Conservation (phyloP, 2,113 vertebrate genomes). For the Plecturocebus donacophilus region DNA sequence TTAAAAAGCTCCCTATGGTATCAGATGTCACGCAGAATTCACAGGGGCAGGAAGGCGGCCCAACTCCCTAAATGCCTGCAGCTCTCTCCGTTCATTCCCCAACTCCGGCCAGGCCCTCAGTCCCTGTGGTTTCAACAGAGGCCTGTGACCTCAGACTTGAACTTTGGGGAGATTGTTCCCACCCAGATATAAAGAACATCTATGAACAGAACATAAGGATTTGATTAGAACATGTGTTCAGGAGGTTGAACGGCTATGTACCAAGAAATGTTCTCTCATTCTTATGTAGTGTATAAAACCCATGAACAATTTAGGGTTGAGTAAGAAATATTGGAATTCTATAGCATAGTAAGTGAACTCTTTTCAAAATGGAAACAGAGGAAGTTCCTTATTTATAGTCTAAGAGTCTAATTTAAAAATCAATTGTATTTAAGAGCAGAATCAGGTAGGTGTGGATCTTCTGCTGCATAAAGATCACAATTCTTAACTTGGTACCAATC, state of each 20-base stretch:
- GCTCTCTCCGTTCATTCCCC: slow-evolving; percentile 16
- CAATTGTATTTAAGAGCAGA: not conserved
- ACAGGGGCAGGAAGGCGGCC: slow-evolving; percentile 40
- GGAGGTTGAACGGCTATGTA: slow-evolving; percentile 53
- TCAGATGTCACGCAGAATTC: slow-evolving; percentile 40
- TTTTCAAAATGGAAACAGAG: slow-evolving; percentile 59
- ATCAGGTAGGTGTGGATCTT: not conserved
- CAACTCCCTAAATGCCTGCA: slow-evolving; percentile 43
- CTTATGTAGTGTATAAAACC: slow-evolving; percentile 53
- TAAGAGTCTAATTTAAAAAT: slow-evolving; percentile 13
- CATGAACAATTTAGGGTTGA: slow-evolving; percentile 48
- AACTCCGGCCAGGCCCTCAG: slow-evolving; percentile 44
- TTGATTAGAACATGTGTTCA: slow-evolving; percentile 75
- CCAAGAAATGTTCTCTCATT: slow-evolving; percentile 66
- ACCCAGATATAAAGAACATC: slow-evolving; percentile 71
- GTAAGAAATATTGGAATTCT: slow-evolving; percentile 62
- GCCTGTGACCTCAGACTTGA: slow-evolving; percentile 73
- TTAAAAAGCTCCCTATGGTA: slow-evolving; percentile 52
- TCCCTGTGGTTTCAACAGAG: slow-evolving; percentile 66
- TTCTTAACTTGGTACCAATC: slow-evolving; percentile 10
- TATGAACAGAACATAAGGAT: slow-evolving; percentile 71
- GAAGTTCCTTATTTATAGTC: slow-evolving; percentile 25
- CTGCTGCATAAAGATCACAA: not conserved
- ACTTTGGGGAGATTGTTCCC: slow-evolving; percentile 71
- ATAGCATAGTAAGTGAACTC: slow-evolving; percentile 3